Evolutionary conservation across 2,113 vertebrate genomes (phyloP).

Genomic region (Micronycteris hirsuta): DNA sequence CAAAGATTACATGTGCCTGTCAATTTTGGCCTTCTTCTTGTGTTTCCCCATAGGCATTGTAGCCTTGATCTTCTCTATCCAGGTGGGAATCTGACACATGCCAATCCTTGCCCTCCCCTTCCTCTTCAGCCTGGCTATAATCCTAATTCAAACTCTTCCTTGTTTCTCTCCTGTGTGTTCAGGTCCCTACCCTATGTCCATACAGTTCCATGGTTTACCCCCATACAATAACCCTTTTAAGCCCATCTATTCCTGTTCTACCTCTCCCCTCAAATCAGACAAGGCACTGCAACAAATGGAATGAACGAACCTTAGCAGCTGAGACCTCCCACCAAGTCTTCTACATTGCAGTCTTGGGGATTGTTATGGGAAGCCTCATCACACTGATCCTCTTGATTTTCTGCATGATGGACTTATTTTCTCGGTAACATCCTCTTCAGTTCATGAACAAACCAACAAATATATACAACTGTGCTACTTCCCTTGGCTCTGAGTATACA

Average conservation of each 20-base stretch:
- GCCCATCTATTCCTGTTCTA: not conserved
- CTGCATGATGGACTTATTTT: not conserved
- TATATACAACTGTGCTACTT: not conserved
- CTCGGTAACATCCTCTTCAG: not conserved
- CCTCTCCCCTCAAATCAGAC: constrained; percentile 7
- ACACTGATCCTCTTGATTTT: not conserved
- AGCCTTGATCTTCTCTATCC: constrained; percentile 28
- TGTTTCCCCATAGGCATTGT: constrained; percentile 31
- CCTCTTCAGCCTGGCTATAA: not conserved
- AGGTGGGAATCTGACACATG: not conserved
- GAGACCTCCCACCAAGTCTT: not conserved
- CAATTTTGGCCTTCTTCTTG: not conserved
- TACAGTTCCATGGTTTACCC: not conserved
- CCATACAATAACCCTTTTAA: not conserved
- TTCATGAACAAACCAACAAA: not conserved
- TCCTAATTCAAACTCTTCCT: not conserved
- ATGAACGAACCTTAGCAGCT: not conserved
- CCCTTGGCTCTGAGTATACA: not conserved
- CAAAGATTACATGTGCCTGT: not conserved
- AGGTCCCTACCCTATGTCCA: not conserved
- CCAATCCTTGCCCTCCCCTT: not conserved
- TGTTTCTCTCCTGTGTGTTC: not conserved
- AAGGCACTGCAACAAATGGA: not conserved
- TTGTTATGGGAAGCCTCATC: not conserved
- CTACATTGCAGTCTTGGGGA: not conserved